These are phyloP conservation scores for Lithobates sylvaticus DNA, from an alignment of 2,797 vertebrate genomes.

Conservation along the genomic window DNA sequence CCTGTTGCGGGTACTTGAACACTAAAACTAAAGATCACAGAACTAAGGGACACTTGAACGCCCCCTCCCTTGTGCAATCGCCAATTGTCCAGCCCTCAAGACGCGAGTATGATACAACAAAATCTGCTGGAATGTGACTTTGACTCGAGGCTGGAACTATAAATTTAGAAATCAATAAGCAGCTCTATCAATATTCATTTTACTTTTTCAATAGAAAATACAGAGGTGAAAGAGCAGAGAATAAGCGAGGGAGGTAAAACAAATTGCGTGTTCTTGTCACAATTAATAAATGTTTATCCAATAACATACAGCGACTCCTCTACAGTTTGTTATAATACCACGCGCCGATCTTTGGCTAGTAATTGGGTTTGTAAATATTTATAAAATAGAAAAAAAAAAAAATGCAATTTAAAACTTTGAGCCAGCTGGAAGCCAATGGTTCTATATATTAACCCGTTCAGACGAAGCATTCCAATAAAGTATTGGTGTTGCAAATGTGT, in stretches of 20 bases:
- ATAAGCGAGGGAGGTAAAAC: conserved; percentile 79
- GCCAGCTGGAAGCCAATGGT: not conserved
- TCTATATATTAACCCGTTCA: conserved; percentile 16
- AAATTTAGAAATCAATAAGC: conserved; percentile 83
- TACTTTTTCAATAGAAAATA: conserved; percentile 83
- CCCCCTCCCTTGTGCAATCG: conserved; percentile 45
- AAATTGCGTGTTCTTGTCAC: conserved; percentile 82
- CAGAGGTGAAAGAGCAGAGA: conserved; percentile 83
- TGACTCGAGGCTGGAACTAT: conserved; percentile 76
- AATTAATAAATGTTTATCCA: conserved; percentile 81
- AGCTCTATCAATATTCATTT: conserved; percentile 85
- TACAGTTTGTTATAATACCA: conserved; percentile 63
- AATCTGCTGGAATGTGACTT: conserved; percentile 75
- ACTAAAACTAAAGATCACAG: no score
- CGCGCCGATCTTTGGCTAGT: conserved; percentile 58
- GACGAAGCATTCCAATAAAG: no score
- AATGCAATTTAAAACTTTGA: conserved; percentile 2
- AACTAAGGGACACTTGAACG: not conserved
- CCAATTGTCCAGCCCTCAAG: conserved; percentile 70
- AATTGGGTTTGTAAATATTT: conserved; percentile 64
- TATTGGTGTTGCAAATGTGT: no score
- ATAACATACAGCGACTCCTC: conserved; percentile 69
- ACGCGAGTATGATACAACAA: conserved; percentile 68
- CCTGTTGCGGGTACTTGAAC: no score
- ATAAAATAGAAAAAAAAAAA: conserved; percentile 59